Conservation (phyloP, 2,113 vertebrate genomes). For the Chaetura pelagica region DNA sequence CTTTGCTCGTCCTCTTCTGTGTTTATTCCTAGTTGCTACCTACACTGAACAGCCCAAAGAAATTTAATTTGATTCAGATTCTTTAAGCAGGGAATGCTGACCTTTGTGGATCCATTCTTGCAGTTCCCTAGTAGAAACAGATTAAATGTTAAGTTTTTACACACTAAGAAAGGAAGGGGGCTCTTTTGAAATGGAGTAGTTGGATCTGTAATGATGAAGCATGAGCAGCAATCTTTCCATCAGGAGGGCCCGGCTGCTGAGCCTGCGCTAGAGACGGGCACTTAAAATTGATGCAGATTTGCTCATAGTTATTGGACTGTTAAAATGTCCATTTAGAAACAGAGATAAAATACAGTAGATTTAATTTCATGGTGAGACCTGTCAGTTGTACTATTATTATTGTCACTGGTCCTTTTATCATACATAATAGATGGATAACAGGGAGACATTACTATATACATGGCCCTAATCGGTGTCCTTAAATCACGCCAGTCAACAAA, state of each 20-base stretch:
- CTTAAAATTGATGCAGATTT: conserved; percentile 60
- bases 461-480: conserved; percentile 13
- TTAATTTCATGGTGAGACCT: conserved; percentile 48
- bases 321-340: conserved; percentile 52
- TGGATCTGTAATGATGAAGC: conserved; percentile 52
- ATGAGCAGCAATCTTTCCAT: conserved; percentile 47
- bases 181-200: conserved; percentile 55
- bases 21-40: conserved; percentile 70
- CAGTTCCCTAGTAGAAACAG: conserved; percentile 38
- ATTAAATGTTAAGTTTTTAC: conserved; percentile 64
- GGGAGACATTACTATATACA: conserved; percentile 4
- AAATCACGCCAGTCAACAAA: conserved; percentile 10
- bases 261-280: background rate
- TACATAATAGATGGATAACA: conserved; percentile 50
- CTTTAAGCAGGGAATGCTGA: conserved; percentile 40
- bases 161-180: conserved; percentile 16
- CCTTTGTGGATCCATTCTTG: conserved; percentile 35
- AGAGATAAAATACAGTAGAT: conserved; percentile 46
- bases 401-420: conserved; percentile 35
- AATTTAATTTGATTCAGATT: conserved; percentile 25
- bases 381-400: conserved; percentile 22
- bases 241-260: conserved; percentile 1
- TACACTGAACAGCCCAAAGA: conserved; percentile 54
- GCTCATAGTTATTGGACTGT: background rate
- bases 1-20: conserved; percentile 62